A percentile compares a stretch with the other conserved stretches of the same genome.
Evolutionary conservation across 2,888 invertebrate genomes (phyloP).

Genomic region (Drosophila prolongata): DNA sequence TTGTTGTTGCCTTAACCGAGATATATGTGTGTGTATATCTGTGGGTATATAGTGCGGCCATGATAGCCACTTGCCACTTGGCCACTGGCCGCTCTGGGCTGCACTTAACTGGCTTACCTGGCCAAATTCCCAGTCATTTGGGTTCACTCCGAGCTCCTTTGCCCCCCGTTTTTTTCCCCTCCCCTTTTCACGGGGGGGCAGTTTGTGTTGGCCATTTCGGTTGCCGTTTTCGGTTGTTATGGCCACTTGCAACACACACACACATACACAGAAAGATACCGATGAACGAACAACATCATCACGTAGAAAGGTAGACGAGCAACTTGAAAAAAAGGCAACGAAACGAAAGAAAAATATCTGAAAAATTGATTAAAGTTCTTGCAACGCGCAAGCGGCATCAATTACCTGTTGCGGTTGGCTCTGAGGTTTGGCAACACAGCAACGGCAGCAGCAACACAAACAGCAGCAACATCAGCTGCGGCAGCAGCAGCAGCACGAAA

Average conservation of each 20-base stretch:
- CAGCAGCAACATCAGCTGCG: constrained; percentile 10
- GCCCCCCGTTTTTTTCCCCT: neutral
- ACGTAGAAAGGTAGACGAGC: constrained; percentile 42
- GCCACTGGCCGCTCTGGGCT: constrained; percentile 19
- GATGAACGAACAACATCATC: constrained; percentile 14
- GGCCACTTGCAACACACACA: constrained; percentile 55
- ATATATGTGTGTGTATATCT: neutral
- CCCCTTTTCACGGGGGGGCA: constrained; percentile 2
- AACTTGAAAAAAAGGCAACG: constrained; percentile 13
- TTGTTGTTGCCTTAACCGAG: constrained; percentile 20
- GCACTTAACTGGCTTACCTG: constrained; percentile 24
- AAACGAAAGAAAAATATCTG: constrained; percentile 54
- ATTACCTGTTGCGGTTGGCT: constrained; percentile 67
- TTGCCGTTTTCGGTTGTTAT: constrained; percentile 57
- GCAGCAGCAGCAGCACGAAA: constrained; percentile 7
- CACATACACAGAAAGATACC: constrained; percentile 4
- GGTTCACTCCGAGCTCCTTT: constrained; percentile 14
- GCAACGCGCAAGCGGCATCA: constrained; percentile 70
- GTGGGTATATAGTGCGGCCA: neutral
- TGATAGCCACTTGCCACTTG: constrained; percentile 38
- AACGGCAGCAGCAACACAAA: constrained; percentile 8
- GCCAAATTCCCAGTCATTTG: constrained; percentile 40
- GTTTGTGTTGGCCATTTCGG: constrained; percentile 42
- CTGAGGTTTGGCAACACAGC: constrained; percentile 42
- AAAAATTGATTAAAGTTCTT: constrained; percentile 74